These are phyloP conservation scores for Gallinago stenura DNA, from an alignment of 2,797 vertebrate species.

Conservation along the genomic window DNA sequence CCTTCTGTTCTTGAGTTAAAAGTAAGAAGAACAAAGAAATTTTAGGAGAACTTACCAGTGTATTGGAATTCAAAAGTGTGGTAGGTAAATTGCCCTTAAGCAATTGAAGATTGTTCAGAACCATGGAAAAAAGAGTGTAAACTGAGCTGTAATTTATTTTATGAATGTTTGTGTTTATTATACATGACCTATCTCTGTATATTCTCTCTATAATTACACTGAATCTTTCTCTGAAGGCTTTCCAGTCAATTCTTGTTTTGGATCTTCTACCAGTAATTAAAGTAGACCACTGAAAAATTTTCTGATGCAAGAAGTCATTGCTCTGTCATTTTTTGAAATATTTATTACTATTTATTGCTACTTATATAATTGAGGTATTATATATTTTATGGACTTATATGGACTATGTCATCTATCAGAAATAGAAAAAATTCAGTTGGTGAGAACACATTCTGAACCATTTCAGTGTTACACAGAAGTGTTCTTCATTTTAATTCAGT, in stretches of 20 bases:
- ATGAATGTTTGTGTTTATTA: not conserved
- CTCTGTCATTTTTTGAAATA: not conserved
- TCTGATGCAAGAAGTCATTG: not conserved
- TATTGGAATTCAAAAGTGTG: not conserved
- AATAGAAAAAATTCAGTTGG: not conserved
- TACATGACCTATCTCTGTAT: too few species aligned
- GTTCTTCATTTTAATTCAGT: slow-evolving; percentile 30
- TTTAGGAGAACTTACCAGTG: not conserved
- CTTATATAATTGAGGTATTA: not conserved
- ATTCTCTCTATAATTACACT: not conserved
- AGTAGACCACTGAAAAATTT: not conserved
- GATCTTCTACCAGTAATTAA: not conserved
- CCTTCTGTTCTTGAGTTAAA: not conserved
- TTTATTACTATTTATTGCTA: not conserved
- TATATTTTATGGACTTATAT: not conserved
- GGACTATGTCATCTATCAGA: not conserved
- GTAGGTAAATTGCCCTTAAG: not conserved
- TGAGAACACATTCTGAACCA: not conserved
- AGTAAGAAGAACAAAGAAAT: not conserved
- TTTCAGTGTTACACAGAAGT: not conserved
- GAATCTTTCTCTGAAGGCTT: not conserved
- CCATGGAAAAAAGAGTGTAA: not conserved
- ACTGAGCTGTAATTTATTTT: not conserved
- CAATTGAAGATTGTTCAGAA: not conserved
- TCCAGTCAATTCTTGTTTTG: not conserved